Evolutionary conservation across 2,113 vertebrate species (phyloP).

Genomic region (Origma solitaria): DNA sequence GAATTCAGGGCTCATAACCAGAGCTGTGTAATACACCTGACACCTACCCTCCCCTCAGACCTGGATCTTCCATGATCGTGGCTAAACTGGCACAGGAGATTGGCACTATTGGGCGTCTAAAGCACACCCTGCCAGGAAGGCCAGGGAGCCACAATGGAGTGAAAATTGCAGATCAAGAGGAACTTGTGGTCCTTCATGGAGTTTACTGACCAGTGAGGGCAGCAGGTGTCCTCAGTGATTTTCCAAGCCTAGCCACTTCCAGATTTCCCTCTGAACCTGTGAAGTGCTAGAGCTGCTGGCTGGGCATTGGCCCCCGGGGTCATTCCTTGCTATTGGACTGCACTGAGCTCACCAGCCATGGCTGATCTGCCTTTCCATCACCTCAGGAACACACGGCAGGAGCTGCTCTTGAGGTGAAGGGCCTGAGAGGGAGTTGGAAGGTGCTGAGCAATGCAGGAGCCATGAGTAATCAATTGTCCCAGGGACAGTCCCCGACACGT

Average conservation of each 20-base stretch:
- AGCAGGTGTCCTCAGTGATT: background rate
- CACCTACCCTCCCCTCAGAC: background rate
- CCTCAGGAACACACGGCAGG: background rate
- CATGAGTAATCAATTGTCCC: background rate
- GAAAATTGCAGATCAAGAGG: background rate
- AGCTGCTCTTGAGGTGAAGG: background rate
- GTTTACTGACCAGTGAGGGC: background rate
- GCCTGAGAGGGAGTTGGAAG: background rate
- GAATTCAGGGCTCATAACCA: background rate
- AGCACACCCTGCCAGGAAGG: background rate
- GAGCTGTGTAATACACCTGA: background rate
- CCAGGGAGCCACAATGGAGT: background rate
- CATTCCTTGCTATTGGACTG: background rate
- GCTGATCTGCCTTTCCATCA: background rate
- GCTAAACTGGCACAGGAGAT: background rate
- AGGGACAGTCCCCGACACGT: background rate
- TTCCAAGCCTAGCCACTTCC: background rate
- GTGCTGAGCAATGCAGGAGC: background rate
- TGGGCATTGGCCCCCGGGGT: background rate
- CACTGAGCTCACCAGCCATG: background rate
- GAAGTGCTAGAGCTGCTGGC: background rate
- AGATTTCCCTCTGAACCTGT: background rate
- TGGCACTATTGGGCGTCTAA: fast-evolving
- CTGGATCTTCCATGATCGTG: background rate
- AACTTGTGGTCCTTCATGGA: background rate